phyloP scores from a whole-genome alignment of 2,888 invertebrate genomes.

The Gari tellinella region DNA sequence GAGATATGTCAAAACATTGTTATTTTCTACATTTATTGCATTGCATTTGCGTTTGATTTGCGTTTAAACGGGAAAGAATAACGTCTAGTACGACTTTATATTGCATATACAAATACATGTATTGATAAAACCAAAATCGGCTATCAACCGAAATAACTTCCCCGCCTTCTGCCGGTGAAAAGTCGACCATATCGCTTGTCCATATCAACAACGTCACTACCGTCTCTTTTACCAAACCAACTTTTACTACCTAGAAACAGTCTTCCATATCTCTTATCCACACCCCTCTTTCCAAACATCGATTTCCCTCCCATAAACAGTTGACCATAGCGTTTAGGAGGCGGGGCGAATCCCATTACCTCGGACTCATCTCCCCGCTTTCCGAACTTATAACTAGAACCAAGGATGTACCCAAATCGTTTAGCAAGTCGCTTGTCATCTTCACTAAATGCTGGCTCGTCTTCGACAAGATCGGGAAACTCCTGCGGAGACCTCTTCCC shows the following conservation, averaged over 20 bases:
- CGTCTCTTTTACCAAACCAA: conserved; percentile 24
- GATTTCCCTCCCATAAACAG: conserved; percentile 15
- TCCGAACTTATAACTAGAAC: conserved; percentile 2
- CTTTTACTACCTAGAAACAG: conserved; percentile 11
- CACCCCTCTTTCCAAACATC: conserved; percentile 21
- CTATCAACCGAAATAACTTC: conserved; percentile 6
- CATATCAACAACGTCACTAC: background rate
- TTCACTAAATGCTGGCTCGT: conserved; percentile 18
- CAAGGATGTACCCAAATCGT: too few relatives aligned
- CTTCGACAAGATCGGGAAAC: conserved; percentile 15
- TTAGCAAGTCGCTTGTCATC: too few relatives aligned
- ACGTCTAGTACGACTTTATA: too few relatives aligned
- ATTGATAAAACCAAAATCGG: too few relatives aligned
- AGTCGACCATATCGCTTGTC: conserved; percentile 38
- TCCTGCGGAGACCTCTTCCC: conserved; percentile 32
- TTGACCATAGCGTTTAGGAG: conserved; percentile 25
- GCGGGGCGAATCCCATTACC: background rate
- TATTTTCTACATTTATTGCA: too few relatives aligned
- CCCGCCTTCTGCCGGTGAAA: conserved; percentile 31
- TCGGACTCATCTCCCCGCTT: conserved; percentile 15
- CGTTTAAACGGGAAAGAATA: too few relatives aligned
- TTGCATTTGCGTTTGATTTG: too few relatives aligned
- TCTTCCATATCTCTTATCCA: conserved; percentile 10
- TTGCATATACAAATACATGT: too few relatives aligned
- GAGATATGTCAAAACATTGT: too few relatives aligned